Percentiles rank a stretch among this genome's conserved stretches.
Evolutionary conservation across 2,888 invertebrate genomes (phyloP).

Genomic region (Lumbricus terrestris): DNA sequence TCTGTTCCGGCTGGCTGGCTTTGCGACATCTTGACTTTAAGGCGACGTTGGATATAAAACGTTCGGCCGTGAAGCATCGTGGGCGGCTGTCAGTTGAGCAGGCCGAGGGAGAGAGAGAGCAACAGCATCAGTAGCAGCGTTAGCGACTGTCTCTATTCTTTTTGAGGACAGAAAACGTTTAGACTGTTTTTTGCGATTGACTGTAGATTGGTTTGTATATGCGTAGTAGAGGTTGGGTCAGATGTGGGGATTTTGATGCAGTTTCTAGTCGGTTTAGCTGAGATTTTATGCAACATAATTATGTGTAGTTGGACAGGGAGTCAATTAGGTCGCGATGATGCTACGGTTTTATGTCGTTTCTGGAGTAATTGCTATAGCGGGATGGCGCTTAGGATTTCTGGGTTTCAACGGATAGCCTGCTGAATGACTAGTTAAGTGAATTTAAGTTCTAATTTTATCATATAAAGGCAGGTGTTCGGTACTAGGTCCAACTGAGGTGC

Average conservation of each 20-base stretch:
- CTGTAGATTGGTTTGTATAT: not conserved
- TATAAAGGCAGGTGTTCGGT: not conserved
- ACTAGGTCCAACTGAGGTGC: not conserved
- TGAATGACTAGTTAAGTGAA: not conserved
- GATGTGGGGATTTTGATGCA: not conserved
- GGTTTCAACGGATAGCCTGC: not conserved
- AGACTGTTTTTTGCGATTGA: not conserved
- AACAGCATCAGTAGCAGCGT: not conserved
- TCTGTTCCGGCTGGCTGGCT: constrained; percentile 3
- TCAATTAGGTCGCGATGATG: not conserved
- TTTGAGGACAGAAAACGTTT: not conserved
- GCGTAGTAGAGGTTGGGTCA: not conserved
- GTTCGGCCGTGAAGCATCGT: not conserved
- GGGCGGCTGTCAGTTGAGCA: not conserved
- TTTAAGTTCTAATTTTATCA: not conserved
- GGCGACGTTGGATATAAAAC: not conserved
- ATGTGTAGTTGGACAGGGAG: not conserved
- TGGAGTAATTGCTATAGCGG: not conserved
- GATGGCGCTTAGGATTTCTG: not conserved
- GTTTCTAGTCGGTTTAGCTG: not conserved
- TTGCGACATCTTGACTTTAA: not conserved
- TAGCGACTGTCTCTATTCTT: not conserved
- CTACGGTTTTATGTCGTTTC: not conserved
- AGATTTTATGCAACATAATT: not conserved
- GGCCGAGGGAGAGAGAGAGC: no score